A percentile compares a stretch with the other conserved stretches of the same genome.
Evolutionary conservation across 2,797 vertebrate species (phyloP).

Genomic region (Gymnoscopelus braueri): DNA sequence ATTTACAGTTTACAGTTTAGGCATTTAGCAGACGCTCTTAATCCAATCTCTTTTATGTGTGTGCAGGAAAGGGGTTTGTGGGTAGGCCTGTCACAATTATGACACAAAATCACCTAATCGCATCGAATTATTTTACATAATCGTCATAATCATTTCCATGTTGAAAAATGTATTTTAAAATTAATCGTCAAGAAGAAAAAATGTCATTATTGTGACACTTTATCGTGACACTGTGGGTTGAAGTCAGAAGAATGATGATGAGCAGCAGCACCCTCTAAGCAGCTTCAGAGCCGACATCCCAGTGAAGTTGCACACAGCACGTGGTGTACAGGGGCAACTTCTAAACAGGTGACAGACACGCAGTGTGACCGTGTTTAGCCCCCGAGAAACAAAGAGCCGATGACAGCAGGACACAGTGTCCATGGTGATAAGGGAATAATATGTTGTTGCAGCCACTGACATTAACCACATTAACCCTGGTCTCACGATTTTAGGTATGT

Average conservation of each 20-base stretch:
- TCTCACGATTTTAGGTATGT: no score
- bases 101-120: no score
- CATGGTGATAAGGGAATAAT: conserved; percentile 41
- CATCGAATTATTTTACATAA: no score
- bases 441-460: conserved; percentile 44
- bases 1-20: not conserved
- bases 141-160: no score
- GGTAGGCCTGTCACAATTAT: conserved; percentile 25
- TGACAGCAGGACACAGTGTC: conserved; percentile 56
- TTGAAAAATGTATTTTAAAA: no score
- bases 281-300: conserved; percentile 30
- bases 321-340: conserved; percentile 8
- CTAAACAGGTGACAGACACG: conserved; percentile 25
- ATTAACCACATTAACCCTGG: conserved; percentile 4
- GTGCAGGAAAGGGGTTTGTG: conserved; percentile 28
- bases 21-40: no score
- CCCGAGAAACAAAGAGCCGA: conserved; percentile 32
- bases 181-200: no score
- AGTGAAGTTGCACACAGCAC: conserved; percentile 10
- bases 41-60: no score
- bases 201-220: no score
- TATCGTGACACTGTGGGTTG: no score
- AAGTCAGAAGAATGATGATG: no score
- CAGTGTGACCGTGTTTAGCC: conserved; percentile 24
- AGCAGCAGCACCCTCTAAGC: conserved; percentile 18